Evolutionary conservation across 2,797 vertebrate species (phyloP), one percentile per base, ranked within the genome.

Genomic region (Phylloscopus collybita): DNA sequence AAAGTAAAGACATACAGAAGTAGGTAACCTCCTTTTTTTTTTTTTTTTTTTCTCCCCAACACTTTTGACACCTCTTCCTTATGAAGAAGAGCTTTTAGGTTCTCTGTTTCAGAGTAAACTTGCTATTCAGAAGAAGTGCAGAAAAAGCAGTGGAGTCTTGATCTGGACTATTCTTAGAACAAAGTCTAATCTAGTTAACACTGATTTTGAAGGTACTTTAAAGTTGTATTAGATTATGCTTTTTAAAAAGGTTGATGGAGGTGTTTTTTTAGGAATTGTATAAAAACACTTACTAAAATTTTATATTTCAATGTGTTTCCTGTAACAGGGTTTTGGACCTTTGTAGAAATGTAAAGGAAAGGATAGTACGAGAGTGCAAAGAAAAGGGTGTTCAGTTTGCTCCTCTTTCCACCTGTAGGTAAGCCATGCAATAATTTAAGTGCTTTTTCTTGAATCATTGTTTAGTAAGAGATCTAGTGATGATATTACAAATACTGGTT

Each of bases 271-370:
- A n/a, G 27, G 72, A 51, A 3, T 13, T 78, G 17, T 74, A 25
- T 80, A 78, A 92, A 91, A 90, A 45, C 4, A 21, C 27, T 19
- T 51, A 29, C 5, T 36, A 21, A 85, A 65, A 25, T 32, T 70
- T 80, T 75, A 34, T 93, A 25, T 85, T 89, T 70, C 62, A 67
- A 40, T 76, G 13, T 67, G 29, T 74, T 86, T 76, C 95, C 60
- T 95, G n/a, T 97, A 97, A 42, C 95, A 99, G 99, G 96, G 99
- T 99, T 97, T 97, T 99, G 97, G 99, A 99, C 97, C 98, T 99
- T 92, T 99, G 99, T 97, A 98, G 98, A 96, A 99, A 99, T 72
- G 99, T 99, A 32, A 99, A 99, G 95, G 99, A 99, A 89, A 98
- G 99, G 96, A 99, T 99, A 96, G 94, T 97, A 95, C 98, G 97